These are phyloP conservation scores for Pseudochirops cupreus DNA, from an alignment of 2,797 vertebrate genomes.

Conservation along the genomic window DNA sequence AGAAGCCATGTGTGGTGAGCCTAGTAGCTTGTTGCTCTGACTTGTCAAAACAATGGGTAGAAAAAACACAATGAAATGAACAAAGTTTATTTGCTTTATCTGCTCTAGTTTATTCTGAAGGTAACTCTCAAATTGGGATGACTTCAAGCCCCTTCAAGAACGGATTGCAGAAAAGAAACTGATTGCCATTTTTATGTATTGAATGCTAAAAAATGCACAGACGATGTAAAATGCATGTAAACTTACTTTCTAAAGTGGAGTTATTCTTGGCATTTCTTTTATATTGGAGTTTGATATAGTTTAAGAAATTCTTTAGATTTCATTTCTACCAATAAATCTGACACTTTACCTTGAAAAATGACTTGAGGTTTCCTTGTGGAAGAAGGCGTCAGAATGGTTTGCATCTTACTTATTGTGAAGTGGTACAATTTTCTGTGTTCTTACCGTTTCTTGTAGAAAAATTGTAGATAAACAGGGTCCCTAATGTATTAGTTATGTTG, in stretches of 20 bases:
- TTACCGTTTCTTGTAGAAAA: not conserved
- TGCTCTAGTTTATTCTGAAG: constrained; percentile 75
- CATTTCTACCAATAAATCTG: not conserved
- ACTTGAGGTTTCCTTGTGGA: not conserved
- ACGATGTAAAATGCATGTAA: not conserved
- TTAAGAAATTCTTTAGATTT: not conserved
- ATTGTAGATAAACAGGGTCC: too few species aligned
- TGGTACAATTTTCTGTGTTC: not conserved
- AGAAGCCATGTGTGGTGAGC: constrained; percentile 61
- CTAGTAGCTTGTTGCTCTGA: constrained; percentile 82
- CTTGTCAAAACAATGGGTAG: constrained; percentile 84
- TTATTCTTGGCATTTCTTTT: not conserved
- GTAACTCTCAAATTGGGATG: constrained; percentile 58
- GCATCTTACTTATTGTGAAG: not conserved
- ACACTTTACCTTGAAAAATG: not conserved
- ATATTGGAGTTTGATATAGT: not conserved
- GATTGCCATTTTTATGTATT: constrained; percentile 37
- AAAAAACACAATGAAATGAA: constrained; percentile 84
- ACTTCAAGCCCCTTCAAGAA: constrained; percentile 17
- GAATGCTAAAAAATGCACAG: constrained; percentile 29
- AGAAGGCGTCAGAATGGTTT: not conserved
- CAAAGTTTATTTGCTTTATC: constrained; percentile 76
- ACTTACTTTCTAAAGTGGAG: not conserved
- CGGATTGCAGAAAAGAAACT: too few species aligned
- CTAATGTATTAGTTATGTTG: not conserved